Conservation (phyloP, 2,888 invertebrate species). For the Zhengitettix transpicula region DNA sequence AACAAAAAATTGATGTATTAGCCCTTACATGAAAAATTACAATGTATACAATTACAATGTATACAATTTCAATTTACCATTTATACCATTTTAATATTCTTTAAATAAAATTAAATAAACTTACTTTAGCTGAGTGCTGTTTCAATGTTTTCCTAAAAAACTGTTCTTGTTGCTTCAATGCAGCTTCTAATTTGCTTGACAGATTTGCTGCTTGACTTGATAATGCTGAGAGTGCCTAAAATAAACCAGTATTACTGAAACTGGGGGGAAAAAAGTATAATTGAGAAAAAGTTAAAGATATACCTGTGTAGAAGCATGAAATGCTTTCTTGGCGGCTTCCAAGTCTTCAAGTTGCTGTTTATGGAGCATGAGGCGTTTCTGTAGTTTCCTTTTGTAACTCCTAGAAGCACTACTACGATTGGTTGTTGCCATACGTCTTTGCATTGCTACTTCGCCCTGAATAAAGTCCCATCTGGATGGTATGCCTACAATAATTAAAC, state of each 20-base stretch:
- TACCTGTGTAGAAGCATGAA: conserved; percentile 35
- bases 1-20: no score
- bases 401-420: conserved; percentile 24
- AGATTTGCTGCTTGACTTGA: conserved; percentile 28
- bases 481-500: conserved; percentile 4
- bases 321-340: conserved; percentile 45
- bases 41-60: no score
- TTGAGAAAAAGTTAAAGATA: neutral
- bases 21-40: no score
- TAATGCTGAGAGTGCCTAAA: conserved; percentile 26
- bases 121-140: conserved; percentile 37
- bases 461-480: conserved; percentile 76
- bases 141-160: conserved; percentile 40
- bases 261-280: no score
- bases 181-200: conserved; percentile 29
- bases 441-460: conserved; percentile 54
- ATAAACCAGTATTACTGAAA: neutral
- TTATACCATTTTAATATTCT: no score
- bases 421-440: conserved; percentile 21
- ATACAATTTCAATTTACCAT: no score
- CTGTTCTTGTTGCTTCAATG: conserved; percentile 37
- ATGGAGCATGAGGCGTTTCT: conserved; percentile 53
- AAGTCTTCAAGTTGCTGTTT: conserved; percentile 49
- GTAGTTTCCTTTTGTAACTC: conserved; percentile 46
- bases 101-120: neutral